Evolutionary conservation across 2,888 invertebrate genomes (phyloP).

Genomic region (Carabus problematicus): DNA sequence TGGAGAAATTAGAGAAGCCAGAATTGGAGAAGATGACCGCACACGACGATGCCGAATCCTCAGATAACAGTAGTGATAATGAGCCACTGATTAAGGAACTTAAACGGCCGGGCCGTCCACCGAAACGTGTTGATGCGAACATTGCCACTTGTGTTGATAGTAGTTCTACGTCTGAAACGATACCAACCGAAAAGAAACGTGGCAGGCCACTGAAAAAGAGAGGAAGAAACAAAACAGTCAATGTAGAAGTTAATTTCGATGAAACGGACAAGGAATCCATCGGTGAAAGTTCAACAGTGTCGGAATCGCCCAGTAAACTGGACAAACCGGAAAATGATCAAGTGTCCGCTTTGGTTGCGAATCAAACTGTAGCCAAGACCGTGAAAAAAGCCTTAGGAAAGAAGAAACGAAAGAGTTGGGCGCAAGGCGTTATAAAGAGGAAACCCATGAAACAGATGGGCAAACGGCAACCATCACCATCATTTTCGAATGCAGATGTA

Average conservation of each 20-base stretch:
- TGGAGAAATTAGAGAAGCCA: slow-evolving; percentile 33
- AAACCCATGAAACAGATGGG: slow-evolving; percentile 49
- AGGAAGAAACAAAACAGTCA: not conserved
- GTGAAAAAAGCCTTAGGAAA: slow-evolving; percentile 20
- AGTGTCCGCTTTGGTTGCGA: too few relatives aligned
- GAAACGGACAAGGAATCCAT: slow-evolving; percentile 12
- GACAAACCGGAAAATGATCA: slow-evolving; percentile 3
- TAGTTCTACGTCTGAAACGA: not conserved
- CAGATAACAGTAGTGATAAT: slow-evolving; percentile 2
- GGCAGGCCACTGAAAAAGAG: slow-evolving; percentile 1
- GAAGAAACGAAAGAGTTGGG: slow-evolving; percentile 46
- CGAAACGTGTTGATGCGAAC: not conserved
- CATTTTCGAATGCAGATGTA: not conserved
- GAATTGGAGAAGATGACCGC: not conserved
- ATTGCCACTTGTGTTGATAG: not conserved
- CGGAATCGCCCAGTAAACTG: too few relatives aligned
- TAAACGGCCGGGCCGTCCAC: not conserved
- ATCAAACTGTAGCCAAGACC: slow-evolving; percentile 47
- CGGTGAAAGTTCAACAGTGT: not conserved
- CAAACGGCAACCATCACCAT: slow-evolving; percentile 3
- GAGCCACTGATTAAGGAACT: not conserved
- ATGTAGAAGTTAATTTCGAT: not conserved
- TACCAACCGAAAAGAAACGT: not conserved
- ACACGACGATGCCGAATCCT: not conserved
- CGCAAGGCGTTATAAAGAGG: slow-evolving; percentile 52